Evolutionary conservation across 2,113 vertebrate species (phyloP).

Genomic region (Malaclemys terrapin): DNA sequence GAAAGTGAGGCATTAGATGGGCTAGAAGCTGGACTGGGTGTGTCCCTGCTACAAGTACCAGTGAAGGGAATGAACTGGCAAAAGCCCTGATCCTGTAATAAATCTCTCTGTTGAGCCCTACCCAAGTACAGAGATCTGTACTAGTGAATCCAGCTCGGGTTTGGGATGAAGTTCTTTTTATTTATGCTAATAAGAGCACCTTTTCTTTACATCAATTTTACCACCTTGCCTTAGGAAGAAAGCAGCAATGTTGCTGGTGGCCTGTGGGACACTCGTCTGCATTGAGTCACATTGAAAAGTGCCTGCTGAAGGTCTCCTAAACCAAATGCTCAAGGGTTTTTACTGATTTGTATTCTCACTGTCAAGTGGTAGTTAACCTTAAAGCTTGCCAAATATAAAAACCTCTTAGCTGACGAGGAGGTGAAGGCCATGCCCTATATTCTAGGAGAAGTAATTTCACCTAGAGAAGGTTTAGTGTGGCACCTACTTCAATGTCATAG

Average conservation of each 20-base stretch:
- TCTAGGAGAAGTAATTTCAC: not conserved
- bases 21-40: not conserved
- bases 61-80: not conserved
- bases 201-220: conserved; percentile 15
- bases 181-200: conserved; percentile 25
- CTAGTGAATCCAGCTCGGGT: conserved; percentile 64
- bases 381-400: conserved; percentile 39
- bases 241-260: conserved; percentile 67
- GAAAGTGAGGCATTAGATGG: not conserved
- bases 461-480: fast-evolving
- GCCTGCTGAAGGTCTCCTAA: conserved; percentile 36
- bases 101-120: conserved; percentile 43
- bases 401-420: not conserved
- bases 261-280: conserved; percentile 36
- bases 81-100: conserved; percentile 22
- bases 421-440: not conserved
- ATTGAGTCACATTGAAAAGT: conserved; percentile 17
- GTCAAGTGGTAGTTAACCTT: not conserved
- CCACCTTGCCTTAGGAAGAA: not conserved
- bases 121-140: conserved; percentile 61
- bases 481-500: not conserved
- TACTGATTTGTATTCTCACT: conserved; percentile 17
- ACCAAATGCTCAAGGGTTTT: not conserved
- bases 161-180: conserved; percentile 36
- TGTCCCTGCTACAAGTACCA: not conserved